Base-by-base conservation (phyloP, 2,888 invertebrate species). In the Pachydiplax longipennis region DNA sequence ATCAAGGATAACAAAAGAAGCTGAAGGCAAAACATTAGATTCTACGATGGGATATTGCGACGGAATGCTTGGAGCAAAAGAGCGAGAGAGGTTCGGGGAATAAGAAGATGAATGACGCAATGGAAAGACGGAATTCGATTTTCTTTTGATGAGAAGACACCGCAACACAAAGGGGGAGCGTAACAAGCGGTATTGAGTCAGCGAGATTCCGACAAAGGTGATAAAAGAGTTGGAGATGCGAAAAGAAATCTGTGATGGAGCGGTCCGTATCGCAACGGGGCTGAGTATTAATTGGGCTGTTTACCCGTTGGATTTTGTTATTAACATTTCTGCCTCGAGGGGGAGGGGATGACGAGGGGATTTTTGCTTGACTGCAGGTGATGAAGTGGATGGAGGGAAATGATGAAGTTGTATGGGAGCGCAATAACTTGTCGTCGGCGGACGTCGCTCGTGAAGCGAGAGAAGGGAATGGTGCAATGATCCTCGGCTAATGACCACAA, bases 201-300 rank as follows among this genome's bases (percentile, higher is more conserved):
- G 82, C 82, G 25, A 82, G n/a, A 13, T 82, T 82, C 48, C 44
- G 73, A 73, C 73, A 73, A 44, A n/a, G 25, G 37, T 18, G 81
- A 25, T 44, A 15, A 48, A 48, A 10, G 82, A n/a, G 48, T 48
- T 6, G 82, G 15, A 53, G 82, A 44, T 18, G 18, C 44, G 48
- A 13, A 82, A 31, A 83, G 53, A 18, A 53, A 25, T 25, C 25
- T 44, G 40, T 37, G 44, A 44, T 44, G 44, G 48, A 44, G 53
- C 53, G 53, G 44, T 44, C 10, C 37, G 40, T 37, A 18, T 6
- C 40, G 22, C 37, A 35, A 40, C 4, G 12, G 81, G 37, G 22
- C 81, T 6, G 53, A 31, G 53, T 31, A 83, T 53, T 83, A 83
- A 83, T 83, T 83, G 83, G 83, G 31, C 83, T 83, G 53, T 83